Evolutionary conservation across 2,888 invertebrate genomes (phyloP).

Genomic region (Myopa tessellatipennis): DNA sequence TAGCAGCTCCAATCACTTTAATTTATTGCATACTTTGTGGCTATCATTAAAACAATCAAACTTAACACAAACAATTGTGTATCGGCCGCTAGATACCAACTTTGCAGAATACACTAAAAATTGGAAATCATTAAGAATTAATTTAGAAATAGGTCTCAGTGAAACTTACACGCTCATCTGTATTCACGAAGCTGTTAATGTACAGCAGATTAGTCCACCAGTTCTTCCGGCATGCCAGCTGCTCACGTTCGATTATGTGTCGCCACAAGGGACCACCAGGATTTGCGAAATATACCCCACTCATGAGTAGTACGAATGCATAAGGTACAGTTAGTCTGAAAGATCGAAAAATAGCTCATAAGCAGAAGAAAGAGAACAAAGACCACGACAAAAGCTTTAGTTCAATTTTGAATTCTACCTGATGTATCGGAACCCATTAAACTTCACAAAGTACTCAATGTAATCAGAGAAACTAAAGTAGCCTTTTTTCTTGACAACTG

Average conservation of each 20-base stretch:
- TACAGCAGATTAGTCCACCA: constrained; percentile 67
- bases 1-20: neutral
- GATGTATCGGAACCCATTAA: constrained; percentile 60
- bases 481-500: constrained; percentile 47
- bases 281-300: constrained; percentile 66
- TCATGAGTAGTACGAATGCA: constrained; percentile 57
- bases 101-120: constrained; percentile 60
- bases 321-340: constrained; percentile 58
- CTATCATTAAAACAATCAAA: constrained; percentile 56
- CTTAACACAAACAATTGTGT: constrained; percentile 60
- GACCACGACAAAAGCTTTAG: too few relatives aligned
- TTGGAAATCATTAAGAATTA: neutral
- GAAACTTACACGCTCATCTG: constrained; percentile 56
- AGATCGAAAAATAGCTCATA: neutral
- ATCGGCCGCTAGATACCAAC: constrained; percentile 63
- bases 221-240: constrained; percentile 62
- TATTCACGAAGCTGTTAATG: constrained; percentile 61
- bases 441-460: constrained; percentile 54
- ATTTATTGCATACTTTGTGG: constrained; percentile 45
- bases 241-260: constrained; percentile 62
- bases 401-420: constrained; percentile 44
- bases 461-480: constrained; percentile 50
- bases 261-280: constrained; percentile 68
- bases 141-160: neutral
- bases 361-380: neutral